These are phyloP conservation scores for Drosophila neocordata DNA, from an alignment of 1,140 invertebrate species.

Conservation along the genomic window DNA sequence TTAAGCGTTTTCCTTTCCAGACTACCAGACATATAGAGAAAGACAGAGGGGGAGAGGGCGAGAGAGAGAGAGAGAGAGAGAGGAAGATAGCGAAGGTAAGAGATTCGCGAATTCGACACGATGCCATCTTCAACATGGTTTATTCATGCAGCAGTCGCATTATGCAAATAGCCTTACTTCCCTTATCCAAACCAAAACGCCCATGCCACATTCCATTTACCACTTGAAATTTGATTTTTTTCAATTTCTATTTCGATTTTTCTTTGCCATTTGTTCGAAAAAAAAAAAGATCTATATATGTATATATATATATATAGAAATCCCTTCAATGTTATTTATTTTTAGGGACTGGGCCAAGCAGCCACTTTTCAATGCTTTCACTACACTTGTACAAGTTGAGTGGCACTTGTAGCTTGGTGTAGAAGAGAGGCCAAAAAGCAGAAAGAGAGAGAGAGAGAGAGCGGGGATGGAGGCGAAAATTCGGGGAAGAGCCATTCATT, in stretches of 20 bases:
- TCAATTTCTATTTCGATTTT: constrained; percentile 71
- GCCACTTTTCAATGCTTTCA: constrained; percentile 45
- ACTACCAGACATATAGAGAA: constrained; percentile 9
- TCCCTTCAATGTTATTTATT: not conserved
- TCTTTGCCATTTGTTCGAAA: constrained; percentile 69
- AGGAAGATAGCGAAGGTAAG: not conserved
- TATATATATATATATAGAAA: not conserved
- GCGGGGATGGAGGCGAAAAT: not conserved
- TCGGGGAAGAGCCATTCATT: constrained; percentile 39
- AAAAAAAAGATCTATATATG: not conserved
- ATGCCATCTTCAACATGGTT: constrained; percentile 66
- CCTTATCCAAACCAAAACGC: constrained; percentile 7
- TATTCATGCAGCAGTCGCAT: constrained; percentile 79
- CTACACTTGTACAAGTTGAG: constrained; percentile 46
- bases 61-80: not conserved
- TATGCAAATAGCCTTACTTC: constrained; percentile 68
- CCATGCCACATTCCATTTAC: constrained; percentile 34
- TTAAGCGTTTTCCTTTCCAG: constrained; percentile 68
- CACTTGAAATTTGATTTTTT: constrained; percentile 77
- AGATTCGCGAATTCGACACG: constrained; percentile 25
- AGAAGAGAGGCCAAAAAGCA: not conserved
- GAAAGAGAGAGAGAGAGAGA: not conserved
- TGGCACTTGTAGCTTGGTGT: constrained; percentile 33
- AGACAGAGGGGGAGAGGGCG: constrained; percentile 14
- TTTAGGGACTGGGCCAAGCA: constrained; percentile 1